phyloP scores from a whole-genome alignment of 2,888 invertebrate species.

The Arge pagana region DNA sequence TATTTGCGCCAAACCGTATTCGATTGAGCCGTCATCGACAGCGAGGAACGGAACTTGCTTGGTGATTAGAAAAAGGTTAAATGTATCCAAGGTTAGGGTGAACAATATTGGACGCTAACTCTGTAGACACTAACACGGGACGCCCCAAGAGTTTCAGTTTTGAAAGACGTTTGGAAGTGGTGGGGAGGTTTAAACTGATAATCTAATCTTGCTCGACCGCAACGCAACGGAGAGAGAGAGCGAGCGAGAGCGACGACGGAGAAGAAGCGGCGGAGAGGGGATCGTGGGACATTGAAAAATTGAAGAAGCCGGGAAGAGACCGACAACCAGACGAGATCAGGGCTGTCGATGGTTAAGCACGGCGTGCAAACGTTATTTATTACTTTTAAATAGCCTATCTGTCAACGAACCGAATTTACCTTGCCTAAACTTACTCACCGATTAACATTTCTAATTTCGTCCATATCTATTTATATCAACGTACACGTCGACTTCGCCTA shows the following conservation, averaged over 20 bases:
- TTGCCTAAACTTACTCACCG: too few species aligned
- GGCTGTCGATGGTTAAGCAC: background rate
- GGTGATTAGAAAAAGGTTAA: too few species aligned
- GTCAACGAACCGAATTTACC: too few species aligned
- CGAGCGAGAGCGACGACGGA: background rate
- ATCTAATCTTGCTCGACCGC: constrained; percentile 40
- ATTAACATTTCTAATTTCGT: too few species aligned
- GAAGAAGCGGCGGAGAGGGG: constrained; percentile 2
- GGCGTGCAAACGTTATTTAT: background rate
- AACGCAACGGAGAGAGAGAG: constrained; percentile 6
- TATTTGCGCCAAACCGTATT: too few species aligned
- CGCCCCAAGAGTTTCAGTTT: constrained; percentile 47
- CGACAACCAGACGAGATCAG: background rate
- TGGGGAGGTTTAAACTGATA: constrained; percentile 39
- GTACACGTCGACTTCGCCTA: too few species aligned
- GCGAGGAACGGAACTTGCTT: too few species aligned
- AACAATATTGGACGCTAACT: constrained; percentile 24
- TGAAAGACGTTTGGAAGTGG: constrained; percentile 40
- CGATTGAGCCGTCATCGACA: too few species aligned
- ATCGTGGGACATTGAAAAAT: background rate
- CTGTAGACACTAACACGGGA: constrained; percentile 40
- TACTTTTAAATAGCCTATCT: too few species aligned
- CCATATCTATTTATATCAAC: too few species aligned
- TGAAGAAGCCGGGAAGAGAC: background rate
- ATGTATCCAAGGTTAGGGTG: too few species aligned